phyloP scores from a whole-genome alignment of 2,888 invertebrate genomes.

The Drosophila sordidapex region DNA sequence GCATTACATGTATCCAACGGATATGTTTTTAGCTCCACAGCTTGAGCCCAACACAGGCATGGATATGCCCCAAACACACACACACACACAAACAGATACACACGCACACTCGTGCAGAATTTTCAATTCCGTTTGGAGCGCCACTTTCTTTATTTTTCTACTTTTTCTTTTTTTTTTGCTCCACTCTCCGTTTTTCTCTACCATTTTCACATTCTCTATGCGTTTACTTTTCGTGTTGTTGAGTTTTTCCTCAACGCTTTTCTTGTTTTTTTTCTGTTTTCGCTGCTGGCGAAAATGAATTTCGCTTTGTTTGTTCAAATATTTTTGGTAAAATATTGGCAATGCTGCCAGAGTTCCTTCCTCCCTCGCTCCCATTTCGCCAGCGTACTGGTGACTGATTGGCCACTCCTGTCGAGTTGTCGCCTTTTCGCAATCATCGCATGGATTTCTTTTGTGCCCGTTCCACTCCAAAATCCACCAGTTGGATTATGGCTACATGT shows the following conservation, averaged over 20 bases:
- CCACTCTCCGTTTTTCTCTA: constrained; percentile 16
- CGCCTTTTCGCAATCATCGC: constrained; percentile 42
- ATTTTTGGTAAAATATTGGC: constrained; percentile 72
- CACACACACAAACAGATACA: constrained; percentile 28
- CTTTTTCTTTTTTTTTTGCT: constrained; percentile 21
- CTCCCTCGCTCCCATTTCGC: constrained; percentile 8
- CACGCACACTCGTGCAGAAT: constrained; percentile 52
- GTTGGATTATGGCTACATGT: constrained; percentile 21
- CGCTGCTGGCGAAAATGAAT: constrained; percentile 62
- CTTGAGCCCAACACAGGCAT: constrained; percentile 67
- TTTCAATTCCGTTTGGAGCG: constrained; percentile 81
- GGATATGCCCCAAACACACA: constrained; percentile 64
- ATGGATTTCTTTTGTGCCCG: constrained; percentile 36
- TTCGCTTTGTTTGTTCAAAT: constrained; percentile 77
- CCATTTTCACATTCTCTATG: constrained; percentile 39
- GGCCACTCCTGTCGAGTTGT: constrained; percentile 57
- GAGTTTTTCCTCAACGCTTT: constrained; percentile 11
- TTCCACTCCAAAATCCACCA: not conserved
- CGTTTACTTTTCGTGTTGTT: constrained; percentile 31
- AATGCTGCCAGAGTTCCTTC: not conserved
- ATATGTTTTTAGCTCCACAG: constrained; percentile 76
- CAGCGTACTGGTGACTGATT: constrained; percentile 61
- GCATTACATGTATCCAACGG: constrained; percentile 81
- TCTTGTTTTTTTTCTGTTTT: constrained; percentile 4
- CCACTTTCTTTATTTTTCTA: constrained; percentile 51